phyloP scores from a whole-genome alignment of 2,797 vertebrate genomes.

The Lutjanus argentimaculatus region DNA sequence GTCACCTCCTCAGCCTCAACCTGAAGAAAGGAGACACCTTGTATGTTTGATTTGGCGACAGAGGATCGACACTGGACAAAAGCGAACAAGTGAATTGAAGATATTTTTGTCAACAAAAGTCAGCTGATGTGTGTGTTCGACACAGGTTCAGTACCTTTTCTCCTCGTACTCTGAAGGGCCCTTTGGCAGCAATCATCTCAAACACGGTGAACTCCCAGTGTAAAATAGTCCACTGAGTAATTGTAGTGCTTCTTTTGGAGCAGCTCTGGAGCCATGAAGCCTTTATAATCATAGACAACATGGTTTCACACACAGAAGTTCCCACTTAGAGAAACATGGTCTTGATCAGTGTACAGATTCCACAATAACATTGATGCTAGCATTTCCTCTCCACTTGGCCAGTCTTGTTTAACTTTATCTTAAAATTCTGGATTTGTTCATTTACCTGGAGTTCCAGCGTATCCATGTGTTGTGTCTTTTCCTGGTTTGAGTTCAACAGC shows the following conservation, averaged over 20 bases:
- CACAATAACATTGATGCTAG: neutral
- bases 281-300: slow-evolving; percentile 54
- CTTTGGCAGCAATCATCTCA: slow-evolving; percentile 88
- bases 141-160: slow-evolving; percentile 75
- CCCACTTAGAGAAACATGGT: neutral
- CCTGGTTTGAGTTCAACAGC: slow-evolving; percentile 85
- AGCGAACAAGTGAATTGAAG: neutral
- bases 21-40: slow-evolving; percentile 54
- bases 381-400: neutral
- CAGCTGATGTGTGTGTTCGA: neutral
- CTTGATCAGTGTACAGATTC: neutral
- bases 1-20: slow-evolving; percentile 84
- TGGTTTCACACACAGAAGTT: neutral
- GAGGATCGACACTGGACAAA: neutral
- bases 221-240: slow-evolving; percentile 88
- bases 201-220: slow-evolving; percentile 86
- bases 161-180: slow-evolving; percentile 85
- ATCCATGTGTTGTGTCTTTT: slow-evolving; percentile 84
- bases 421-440: neutral
- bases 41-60: neutral
- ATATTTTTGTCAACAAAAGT: neutral
- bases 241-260: slow-evolving; percentile 84
- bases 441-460: slow-evolving; percentile 86
- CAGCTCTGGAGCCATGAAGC: slow-evolving; percentile 88
- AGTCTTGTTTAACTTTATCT: neutral